These are phyloP conservation scores for Drosophila lowei DNA, from an alignment of 1,140 invertebrate genomes.

Conservation along the genomic window DNA sequence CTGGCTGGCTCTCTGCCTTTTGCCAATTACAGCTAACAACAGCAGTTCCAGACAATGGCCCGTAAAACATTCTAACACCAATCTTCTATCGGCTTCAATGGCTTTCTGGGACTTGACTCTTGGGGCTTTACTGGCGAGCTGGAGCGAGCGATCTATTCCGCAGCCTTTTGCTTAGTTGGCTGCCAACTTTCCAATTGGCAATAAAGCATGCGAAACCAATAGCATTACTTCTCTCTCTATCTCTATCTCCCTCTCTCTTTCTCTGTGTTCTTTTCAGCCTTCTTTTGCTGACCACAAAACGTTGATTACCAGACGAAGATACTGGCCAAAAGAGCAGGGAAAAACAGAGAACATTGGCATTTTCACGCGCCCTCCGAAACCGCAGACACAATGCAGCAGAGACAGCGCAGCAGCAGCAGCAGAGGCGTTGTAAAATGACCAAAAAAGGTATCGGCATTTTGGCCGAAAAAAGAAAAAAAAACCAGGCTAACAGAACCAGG, in stretches of 20 bases:
- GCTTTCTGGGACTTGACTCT: conserved; percentile 43
- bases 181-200: conserved; percentile 79
- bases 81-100: conserved; percentile 51
- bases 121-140: conserved; percentile 4
- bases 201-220: conserved; percentile 79
- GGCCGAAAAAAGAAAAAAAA: conserved; percentile 26
- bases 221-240: conserved; percentile 54
- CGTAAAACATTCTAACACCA: conserved; percentile 79
- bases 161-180: conserved; percentile 29
- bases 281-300: conserved; percentile 72
- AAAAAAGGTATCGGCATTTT: conserved; percentile 69
- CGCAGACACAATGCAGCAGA: conserved; percentile 62
- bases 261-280: conserved; percentile 15
- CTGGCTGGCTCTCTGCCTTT: conserved; percentile 6
- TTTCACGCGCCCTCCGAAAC: conserved; percentile 72
- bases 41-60: conserved; percentile 59
- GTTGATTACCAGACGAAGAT: conserved; percentile 73
- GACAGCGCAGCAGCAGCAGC: conserved; percentile 56
- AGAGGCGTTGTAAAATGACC: conserved; percentile 77
- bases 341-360: conserved; percentile 53
- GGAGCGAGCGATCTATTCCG: background rate
- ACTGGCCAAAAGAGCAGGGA: conserved; percentile 22
- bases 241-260: background rate
- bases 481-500: conserved; percentile 25
- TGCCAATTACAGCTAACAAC: conserved; percentile 67